Conservation (phyloP, 2,888 invertebrate species). For the Strigamia crassipes region DNA sequence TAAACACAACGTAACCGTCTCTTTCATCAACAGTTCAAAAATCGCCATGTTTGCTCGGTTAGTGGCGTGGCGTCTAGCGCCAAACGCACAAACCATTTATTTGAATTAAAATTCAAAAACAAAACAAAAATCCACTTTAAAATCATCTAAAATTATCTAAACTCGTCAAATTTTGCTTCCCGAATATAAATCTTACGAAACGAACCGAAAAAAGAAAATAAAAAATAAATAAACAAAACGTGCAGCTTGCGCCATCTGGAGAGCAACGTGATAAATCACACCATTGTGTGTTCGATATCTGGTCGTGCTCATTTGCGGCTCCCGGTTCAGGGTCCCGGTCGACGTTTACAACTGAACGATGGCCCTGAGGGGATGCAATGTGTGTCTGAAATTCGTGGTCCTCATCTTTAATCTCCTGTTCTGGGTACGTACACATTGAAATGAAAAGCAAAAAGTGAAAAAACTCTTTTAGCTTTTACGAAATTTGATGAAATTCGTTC, state of each 20-base stretch:
- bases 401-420: slow-evolving; percentile 74
- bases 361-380: slow-evolving; percentile 73
- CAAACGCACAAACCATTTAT: background rate
- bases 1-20: background rate
- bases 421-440: slow-evolving; percentile 66
- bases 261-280: background rate
- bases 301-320: background rate
- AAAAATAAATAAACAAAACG: background rate
- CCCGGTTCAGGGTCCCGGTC: background rate
- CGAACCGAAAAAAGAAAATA: background rate
- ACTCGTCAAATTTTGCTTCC: no score
- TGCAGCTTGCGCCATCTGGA: background rate
- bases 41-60: no score
- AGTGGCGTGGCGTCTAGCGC: background rate
- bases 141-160: no score
- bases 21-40: no score
- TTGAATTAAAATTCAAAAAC: no score
- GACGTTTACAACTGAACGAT: slow-evolving; percentile 57
- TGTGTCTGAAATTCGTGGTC: slow-evolving; percentile 72
- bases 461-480: no score
- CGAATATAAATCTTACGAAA: no score
- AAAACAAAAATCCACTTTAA: no score
- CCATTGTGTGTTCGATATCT: background rate
- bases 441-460: background rate
- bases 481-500: background rate